Percentiles rank a stretch among this genome's conserved stretches.
These are phyloP conservation scores for Drosophila guanche DNA, from an alignment of 1,140 invertebrate species.

Conservation along the genomic window DNA sequence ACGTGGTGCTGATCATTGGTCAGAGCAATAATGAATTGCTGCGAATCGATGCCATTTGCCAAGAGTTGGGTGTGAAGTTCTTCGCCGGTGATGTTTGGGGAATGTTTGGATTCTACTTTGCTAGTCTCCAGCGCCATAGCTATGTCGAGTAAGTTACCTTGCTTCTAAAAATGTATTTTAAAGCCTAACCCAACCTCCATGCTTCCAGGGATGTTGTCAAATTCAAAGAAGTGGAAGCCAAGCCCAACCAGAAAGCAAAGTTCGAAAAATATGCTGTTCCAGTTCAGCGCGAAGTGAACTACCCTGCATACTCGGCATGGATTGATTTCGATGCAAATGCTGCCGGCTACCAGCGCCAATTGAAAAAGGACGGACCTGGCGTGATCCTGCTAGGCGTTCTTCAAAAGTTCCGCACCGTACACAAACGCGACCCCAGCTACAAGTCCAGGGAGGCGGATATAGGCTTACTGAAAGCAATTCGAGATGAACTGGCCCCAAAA, in stretches of 20 bases:
- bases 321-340: slow-evolving; percentile 87
- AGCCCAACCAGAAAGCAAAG: slow-evolving; percentile 85
- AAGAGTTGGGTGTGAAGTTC: slow-evolving; percentile 91
- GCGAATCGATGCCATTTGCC: slow-evolving; percentile 91
- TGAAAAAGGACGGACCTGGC: slow-evolving; percentile 74
- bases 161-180: background rate
- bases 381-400: slow-evolving; percentile 86
- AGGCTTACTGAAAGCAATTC: slow-evolving; percentile 86
- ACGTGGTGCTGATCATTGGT: slow-evolving; percentile 93
- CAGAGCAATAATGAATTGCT: slow-evolving; percentile 89
- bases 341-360: slow-evolving; percentile 81
- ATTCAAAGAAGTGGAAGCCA: slow-evolving; percentile 85
- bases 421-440: slow-evolving; percentile 88
- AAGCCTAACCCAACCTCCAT: background rate
- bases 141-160: slow-evolving; percentile 91
- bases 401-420: slow-evolving; percentile 89
- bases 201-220: slow-evolving; percentile 84
- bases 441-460: slow-evolving; percentile 87
- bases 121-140: slow-evolving; percentile 93
- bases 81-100: slow-evolving; percentile 97
- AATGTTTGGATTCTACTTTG: slow-evolving; percentile 95
- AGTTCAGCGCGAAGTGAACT: slow-evolving; percentile 85
- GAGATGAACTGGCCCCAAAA: slow-evolving; percentile 78
- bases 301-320: slow-evolving; percentile 88
- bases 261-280: slow-evolving; percentile 84